Conservation (phyloP, 2,797 vertebrate genomes). For the Thaleichthys pacificus region DNA sequence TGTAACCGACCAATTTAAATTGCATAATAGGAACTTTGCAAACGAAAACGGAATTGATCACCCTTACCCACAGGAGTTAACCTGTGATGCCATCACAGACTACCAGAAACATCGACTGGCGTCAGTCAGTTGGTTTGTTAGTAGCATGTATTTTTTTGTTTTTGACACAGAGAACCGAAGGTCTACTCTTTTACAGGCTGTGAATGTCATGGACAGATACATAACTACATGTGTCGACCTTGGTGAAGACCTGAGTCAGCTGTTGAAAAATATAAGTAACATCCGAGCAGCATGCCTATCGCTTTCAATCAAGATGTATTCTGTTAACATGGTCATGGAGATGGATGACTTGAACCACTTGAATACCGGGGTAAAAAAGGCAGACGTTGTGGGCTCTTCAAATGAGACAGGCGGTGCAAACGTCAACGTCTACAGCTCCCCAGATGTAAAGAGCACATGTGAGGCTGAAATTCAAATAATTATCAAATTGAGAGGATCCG, state of each 20-base stretch:
- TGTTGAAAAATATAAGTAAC: background rate
- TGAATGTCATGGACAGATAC: slow-evolving; percentile 2
- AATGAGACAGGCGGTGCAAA: background rate
- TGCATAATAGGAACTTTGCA: background rate
- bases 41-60: background rate
- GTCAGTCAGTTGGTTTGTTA: background rate
- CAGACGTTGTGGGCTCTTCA: background rate
- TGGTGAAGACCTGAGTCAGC: background rate
- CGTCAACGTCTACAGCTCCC: background rate
- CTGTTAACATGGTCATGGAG: background rate
- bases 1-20: background rate
- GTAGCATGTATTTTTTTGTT: background rate
- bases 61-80: background rate
- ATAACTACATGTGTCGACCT: background rate
- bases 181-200: background rate
- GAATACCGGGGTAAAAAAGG: background rate
- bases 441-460: background rate
- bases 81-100: background rate
- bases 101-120: background rate
- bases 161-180: background rate
- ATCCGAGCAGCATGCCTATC: background rate
- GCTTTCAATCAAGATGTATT: background rate
- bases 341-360: background rate
- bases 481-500: background rate
- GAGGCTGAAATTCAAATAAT: background rate